Conservation (phyloP, 2,797 vertebrate genomes). For the Rousettus madagascariensis region DNA sequence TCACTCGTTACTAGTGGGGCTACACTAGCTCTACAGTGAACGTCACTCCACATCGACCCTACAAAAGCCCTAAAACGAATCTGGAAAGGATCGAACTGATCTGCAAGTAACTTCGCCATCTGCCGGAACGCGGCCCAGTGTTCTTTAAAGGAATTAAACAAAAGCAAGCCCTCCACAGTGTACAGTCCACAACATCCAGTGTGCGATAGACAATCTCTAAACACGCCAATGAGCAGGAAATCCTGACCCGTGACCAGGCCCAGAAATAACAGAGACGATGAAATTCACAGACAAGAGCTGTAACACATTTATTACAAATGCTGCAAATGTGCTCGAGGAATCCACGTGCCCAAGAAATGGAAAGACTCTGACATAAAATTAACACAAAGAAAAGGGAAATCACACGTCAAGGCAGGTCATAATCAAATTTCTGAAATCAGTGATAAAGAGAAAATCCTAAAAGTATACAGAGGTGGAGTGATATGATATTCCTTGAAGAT, state of each 20-base stretch:
- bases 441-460: neutral
- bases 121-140: neutral
- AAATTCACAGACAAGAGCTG: neutral
- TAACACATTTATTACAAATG: neutral
- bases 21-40: neutral
- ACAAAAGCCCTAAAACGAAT: neutral
- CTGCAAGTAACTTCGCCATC: neutral
- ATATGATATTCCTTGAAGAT: neutral
- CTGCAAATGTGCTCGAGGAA: neutral
- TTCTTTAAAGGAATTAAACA: neutral
- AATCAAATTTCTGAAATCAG: neutral
- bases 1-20: neutral
- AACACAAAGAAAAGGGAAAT: neutral
- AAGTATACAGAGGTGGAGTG: neutral
- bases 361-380: neutral
- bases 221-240: neutral
- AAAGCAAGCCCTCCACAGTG: neutral
- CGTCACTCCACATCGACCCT: neutral
- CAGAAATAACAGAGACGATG: neutral
- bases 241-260: neutral
- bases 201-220: neutral
- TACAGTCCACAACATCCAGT: neutral
- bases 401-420: neutral
- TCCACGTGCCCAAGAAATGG: neutral
- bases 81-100: neutral